Evolutionary conservation across 2,113 vertebrate species (phyloP), one percentile per base, ranked within the genome.

Genomic region (Pterocles gutturalis): DNA sequence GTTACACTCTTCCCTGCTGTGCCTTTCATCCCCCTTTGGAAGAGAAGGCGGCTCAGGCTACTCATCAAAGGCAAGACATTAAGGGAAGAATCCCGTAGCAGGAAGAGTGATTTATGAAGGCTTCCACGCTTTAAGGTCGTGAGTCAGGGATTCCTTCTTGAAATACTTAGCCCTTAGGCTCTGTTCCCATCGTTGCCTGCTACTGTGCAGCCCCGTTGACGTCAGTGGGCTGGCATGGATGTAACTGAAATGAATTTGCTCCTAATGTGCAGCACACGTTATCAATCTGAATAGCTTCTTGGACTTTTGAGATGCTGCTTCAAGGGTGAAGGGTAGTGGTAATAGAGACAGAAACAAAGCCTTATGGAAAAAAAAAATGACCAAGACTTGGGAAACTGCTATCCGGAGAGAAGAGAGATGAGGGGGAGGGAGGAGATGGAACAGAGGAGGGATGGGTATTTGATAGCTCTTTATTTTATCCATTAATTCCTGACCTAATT

Each of bases 61-160:
- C 34, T 79, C 43, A 76, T 66, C 57, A 77, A 95, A 96, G 80
- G 36, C 61, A 83, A 81, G 77, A 60, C 89, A 90, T 61, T 90
- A 92, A 92, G 28, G 53, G 28, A 71, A 87, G 70, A 89, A 72
- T 57, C 28, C 45, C 41, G 53, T 15, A 87, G 9, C 3, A 0
- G 21, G 45, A 79, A 18, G 94, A 81, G 54, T 83, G 81, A 94
- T 91, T 95, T 91, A 77, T 85, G 53, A 90, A 51, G 33, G 66
- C 38, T 82, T 92, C 53, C 9, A 2, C 76, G 28, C 61, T 91
- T 87, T 91, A 71, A 91, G 70, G 81, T 73, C 36, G 58, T 89
- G 87, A 97, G 55, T 92, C 73, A 94, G 79, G 83, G n/a, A 89
- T 93, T 83, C 93, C 34, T 95, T 57, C 20, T 89, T 87, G 62